Evolutionary conservation across 92 coral and sea anemone genomes (phyloP), one percentile per base, ranked within the genome.

Genomic region (Bergia sp.): DNA sequence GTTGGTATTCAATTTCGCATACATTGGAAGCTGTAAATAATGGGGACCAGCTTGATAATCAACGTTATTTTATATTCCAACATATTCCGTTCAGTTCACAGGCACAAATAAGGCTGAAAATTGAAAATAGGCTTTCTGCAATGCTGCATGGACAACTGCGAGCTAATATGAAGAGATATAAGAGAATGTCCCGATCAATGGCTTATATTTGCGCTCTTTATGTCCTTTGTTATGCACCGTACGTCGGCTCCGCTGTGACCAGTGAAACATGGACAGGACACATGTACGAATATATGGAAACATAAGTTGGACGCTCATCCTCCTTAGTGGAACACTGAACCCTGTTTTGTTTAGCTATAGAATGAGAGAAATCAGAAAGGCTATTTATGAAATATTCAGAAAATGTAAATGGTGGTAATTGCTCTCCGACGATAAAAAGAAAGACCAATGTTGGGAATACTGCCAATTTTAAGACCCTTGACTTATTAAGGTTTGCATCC

Each of bases 271-370:
- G 12, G 74, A 61, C 18, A 38, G 53, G 38, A 81, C 85, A 8
- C 65, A 81, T 20, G 83, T 36, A 10, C 65, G 83, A 79, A 36
- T 79, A 37, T 81, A 81, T 81, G 85, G 85, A 36, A 81, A 81
- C 85, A 81, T 64, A 5, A 61, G 73, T 16, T 81, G 85, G 85
- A 81, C 74, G 3, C 15, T 42, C 3, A 38, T 81, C 16, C 61
- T 58, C 57, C 50, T 81, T 20, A 55, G 85, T 81, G 85, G 85
- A 81, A 81, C 85, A 36, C 45, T 81, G 65, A 81, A 81, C 15
- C 85, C 85, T 18, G 37, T 37, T 58, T 81, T 81, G 75, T 81
- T 81, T 39, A 61, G 85, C 73, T 81, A 61, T 69, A 81, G 85
- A 64, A 61, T 81, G 15, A 41, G 44, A 58, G 74, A 81, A 81